Base-by-base conservation (phyloP, 53 echinoderm and acorn worm species). In the Paracentrotus lividus region DNA sequence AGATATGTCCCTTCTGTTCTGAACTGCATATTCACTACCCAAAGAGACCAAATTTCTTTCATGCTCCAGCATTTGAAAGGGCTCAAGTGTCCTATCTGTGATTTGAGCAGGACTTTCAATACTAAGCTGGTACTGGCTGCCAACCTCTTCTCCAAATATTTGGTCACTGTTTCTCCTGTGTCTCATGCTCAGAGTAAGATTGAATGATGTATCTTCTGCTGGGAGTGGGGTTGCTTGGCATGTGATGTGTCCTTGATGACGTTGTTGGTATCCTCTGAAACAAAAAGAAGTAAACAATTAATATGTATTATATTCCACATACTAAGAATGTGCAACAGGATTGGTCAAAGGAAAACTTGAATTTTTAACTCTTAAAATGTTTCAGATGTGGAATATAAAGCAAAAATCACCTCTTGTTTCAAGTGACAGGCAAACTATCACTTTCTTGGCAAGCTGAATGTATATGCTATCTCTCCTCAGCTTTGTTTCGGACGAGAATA, bases 171-270 rank as follows among this genome's bases (percentile, higher is more conserved):
- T 21, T 52, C 91, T 47, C 32, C 0, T 38, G 36, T 31, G 76
- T 43, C 67, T 44, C 47, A 64, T 67, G 26, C 8, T 13, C 24
- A n/a, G n/a, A 45, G 65, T 66, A 6, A 16, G 23, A 26, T 40
- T 90, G 3, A 38, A 10, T 66, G 90, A 90, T 23, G 31, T 5
- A 29, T 31, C 27, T 42, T 49, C 53, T 16, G 51, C 56, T 91
- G 91, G 40, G 36, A 43, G 29, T 72, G 91, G 54, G 91, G 91
- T 76, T 76, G 91, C 36, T 51, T 91, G 34, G 42, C 91, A 91
- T 34, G 75, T 43, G 7, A 91, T 34, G 75, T 43, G 7, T 53
- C 91, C 26, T 47, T 52, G 51, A 76, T 53, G 12, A 33, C 20
- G 91, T 15, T 32, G 76, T 26, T 34, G 91, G 91, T 31, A 91